Evolutionary conservation across 2,888 invertebrate species (phyloP).

Genomic region (Hydropsyche betteni): DNA sequence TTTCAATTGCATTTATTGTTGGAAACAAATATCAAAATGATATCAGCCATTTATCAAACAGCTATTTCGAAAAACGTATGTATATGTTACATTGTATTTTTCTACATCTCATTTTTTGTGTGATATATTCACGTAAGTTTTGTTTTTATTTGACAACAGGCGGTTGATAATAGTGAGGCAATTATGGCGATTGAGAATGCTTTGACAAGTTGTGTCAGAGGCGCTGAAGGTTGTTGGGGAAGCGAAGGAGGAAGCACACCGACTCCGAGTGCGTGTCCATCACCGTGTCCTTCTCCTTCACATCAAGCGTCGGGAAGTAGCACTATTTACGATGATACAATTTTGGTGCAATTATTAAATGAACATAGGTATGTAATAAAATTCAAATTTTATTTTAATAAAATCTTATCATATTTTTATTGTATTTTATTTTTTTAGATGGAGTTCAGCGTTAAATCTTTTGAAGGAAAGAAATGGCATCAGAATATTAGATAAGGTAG

Average conservation of each 20-base stretch:
- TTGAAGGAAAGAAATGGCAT: slow-evolving; percentile 63
- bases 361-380: slow-evolving; percentile 44
- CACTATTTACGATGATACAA: slow-evolving; percentile 42
- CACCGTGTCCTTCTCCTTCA: slow-evolving; percentile 37
- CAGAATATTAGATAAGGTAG: slow-evolving; percentile 62
- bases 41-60: slow-evolving; percentile 68
- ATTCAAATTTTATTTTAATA: neutral
- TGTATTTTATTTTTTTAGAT: slow-evolving; percentile 55
- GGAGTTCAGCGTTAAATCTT: slow-evolving; percentile 60
- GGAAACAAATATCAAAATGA: slow-evolving; percentile 88
- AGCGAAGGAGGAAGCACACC: slow-evolving; percentile 45
- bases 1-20: slow-evolving; percentile 90
- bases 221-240: slow-evolving; percentile 48
- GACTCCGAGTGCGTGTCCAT: slow-evolving; percentile 43
- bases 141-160: slow-evolving; percentile 37
- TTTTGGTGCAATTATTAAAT: slow-evolving; percentile 47
- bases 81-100: slow-evolving; percentile 11
- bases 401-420: neutral
- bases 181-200: slow-evolving; percentile 47
- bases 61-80: slow-evolving; percentile 62
- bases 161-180: slow-evolving; percentile 47
- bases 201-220: slow-evolving; percentile 40
- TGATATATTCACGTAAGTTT: neutral
- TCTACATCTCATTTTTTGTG: too few species aligned
- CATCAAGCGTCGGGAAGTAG: slow-evolving; percentile 12